These are phyloP conservation scores for Zaprionus inermis DNA, from an alignment of 1,140 invertebrate genomes.

Conservation along the genomic window DNA sequence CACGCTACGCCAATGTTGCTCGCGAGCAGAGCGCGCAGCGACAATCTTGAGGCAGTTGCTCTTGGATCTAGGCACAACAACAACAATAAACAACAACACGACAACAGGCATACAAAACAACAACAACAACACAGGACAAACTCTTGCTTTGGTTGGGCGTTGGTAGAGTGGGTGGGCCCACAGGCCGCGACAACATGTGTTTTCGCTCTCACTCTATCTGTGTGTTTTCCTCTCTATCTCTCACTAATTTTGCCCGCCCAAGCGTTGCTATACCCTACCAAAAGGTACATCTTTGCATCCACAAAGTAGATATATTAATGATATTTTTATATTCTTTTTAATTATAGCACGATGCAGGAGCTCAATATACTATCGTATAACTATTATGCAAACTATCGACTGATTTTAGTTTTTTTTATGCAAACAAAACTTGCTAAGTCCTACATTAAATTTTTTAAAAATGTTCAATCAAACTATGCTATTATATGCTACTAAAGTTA, in stretches of 20 bases:
- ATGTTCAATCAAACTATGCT: too few species aligned
- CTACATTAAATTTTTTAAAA: too few species aligned
- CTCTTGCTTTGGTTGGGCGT: constrained; percentile 9
- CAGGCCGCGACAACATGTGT: constrained; percentile 34
- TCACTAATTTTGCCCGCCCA: not conserved
- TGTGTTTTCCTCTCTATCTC: not conserved
- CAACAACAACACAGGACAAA: constrained; percentile 14
- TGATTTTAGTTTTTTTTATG: too few species aligned
- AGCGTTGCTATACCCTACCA: not conserved
- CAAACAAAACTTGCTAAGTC: too few species aligned
- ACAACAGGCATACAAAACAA: not conserved
- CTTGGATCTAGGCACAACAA: not conserved
- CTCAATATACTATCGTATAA: too few species aligned
- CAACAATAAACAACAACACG: not conserved
- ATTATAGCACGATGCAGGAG: too few species aligned
- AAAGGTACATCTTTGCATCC: not conserved
- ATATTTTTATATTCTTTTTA: too few species aligned
- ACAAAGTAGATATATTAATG: too few species aligned
- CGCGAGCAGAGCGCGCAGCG: constrained; percentile 43
- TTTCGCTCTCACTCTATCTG: not conserved
- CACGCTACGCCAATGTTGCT: constrained; percentile 68
- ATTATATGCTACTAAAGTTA: too few species aligned
- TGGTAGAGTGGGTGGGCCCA: constrained; percentile 27
- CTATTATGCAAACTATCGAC: too few species aligned
- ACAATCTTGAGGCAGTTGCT: constrained; percentile 21